Base-by-base conservation (phyloP, 2,888 invertebrate species). In the Epirrhoe tristata region DNA sequence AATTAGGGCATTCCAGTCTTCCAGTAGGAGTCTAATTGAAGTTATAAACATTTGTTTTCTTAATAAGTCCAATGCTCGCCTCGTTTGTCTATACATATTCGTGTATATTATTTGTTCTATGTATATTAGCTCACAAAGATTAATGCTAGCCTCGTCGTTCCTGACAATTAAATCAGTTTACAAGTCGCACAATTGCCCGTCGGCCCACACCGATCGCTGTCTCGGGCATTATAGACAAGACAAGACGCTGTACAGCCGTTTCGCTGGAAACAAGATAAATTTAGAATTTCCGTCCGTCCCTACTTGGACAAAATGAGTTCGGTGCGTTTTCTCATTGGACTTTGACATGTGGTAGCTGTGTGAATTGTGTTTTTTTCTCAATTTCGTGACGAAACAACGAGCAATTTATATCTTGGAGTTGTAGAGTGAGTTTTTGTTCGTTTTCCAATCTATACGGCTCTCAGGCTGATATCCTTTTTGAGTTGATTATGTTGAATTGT, bases 271-370 rank as follows among this genome's bases (percentile, higher is more conserved):
- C 83, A 67, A 78, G 86, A 89, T 93, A 93, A 89, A 86, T 89
- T 91, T 93, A 93, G 93, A 93, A 91, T 91, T 84, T 90, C 90
- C 89, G 90, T 89, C 86, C 88, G 85, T 82, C 88, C 90, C 85
- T 88, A 89, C 85, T 87, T 89, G 86, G 90, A 84, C 75, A 81
- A 87, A 89, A 90, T 90, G 87, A 84, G 85, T 86, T 87, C 87
- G 86, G 86, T 87, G 82, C 83, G 79, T 82, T 86, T 87, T 85
- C 81, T 78, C 78, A 74, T 80, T 82, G 82, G 78, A 82, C 84
- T 81, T 85, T 82, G 80, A 81, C 81, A 81, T 81, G 83, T 78
- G 78, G 75, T 76, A 71, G 73, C 77, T 61, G 62, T 70, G 69
- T 70, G 65, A 77, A 78, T 76, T 71, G 79, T 77, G 72, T 73